Evolutionary conservation across 2,888 invertebrate genomes (phyloP), one percentile per base, ranked within the genome.

Genomic region (Drosophila colorata): DNA sequence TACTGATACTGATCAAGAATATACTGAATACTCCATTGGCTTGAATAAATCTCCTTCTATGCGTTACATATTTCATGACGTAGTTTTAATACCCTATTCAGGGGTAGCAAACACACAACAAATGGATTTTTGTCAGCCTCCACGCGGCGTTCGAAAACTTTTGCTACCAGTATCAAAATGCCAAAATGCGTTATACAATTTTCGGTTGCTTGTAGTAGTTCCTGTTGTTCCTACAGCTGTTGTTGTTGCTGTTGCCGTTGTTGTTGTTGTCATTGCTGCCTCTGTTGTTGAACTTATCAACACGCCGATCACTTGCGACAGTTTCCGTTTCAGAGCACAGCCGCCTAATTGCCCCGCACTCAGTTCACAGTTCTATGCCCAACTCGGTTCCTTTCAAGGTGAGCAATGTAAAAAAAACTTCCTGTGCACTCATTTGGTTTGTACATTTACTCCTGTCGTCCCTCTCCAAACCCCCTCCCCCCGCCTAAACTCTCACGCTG

Each of bases 271-370:
- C 58, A 57, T 23, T 68, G 68, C 23, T 67, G 70, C 48, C 61
- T 25, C 20, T 55, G 78, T 70, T 78, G 64, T 53, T 80, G 79
- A 76, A 81, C 84, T 80, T 87, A 88, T 87, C 89, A 89, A 84
- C 86, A 87, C 88, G 86, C 80, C 84, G 89, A 87, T 90, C 86
- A 87, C 78, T 86, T 90, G 90, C 90, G 88, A 87, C 89, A 86
- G 88, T 87, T 90, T 90, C 90, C 89, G 86, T 72, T 90, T 81
- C 85, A 76, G 55, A 70, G 84, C 80, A 78, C 80, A 78, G 74
- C 67, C 85, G 74, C 78, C 77, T 77, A 77, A 77, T 77, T 77
- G 77, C 74, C 77, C 67, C 77, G 60, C 69, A 69, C 73, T 40
- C 70, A 55, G 52, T 31, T 7, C 35, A 38, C 48, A 58, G 52